Base-by-base conservation (phyloP, 2,888 invertebrate genomes). In the Chrysomela aeneicollis region DNA sequence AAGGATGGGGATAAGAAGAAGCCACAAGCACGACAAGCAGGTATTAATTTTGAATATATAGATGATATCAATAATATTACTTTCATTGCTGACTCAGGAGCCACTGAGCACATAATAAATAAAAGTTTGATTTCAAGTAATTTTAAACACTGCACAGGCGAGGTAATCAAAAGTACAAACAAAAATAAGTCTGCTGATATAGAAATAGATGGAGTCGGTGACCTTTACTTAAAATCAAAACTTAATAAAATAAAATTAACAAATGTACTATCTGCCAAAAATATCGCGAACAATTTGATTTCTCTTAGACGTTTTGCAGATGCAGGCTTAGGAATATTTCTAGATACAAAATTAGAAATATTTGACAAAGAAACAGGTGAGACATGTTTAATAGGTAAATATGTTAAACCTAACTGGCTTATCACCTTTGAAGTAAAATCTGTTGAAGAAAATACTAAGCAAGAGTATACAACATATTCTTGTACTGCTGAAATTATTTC, bases 271-370 rank as follows among this genome's bases (percentile, higher is more conserved):
- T 49, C 37, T 8, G 51, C 59, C 22, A 30, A 32, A 32, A 50
- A 51, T 35, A 51, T 59, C 10, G 10, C 51, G 2, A 37, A 59
- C 32, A 59, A 59, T 59, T 59, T 51, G 30, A 50, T 59, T 17
- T 51, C 59, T 15, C 49, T 59, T 26, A 59, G 49, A 59, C 50
- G 59, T 26, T 59, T 59, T 59, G 59, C 32, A 47, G 59, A 59
- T 59, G 47, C 47, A 30, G 59, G 59, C 1, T 26, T 59, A 49
- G 49, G 49, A 12, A 49, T 59, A 15, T 30, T 47, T 26, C 6
- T 53, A 53, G 30, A 15, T 32, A 21, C 17, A 12, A 51, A 51
- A 51, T 8, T 52, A 5, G 30, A 52, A 30, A 52, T 52, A 12
- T 52, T 30, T 26, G 52, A 52, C 12, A 26, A 52, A 8, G 26